Evolutionary conservation across 2,113 vertebrate species (phyloP), one percentile per base, ranked within the genome.

Genomic region (Miniopterus natalensis): DNA sequence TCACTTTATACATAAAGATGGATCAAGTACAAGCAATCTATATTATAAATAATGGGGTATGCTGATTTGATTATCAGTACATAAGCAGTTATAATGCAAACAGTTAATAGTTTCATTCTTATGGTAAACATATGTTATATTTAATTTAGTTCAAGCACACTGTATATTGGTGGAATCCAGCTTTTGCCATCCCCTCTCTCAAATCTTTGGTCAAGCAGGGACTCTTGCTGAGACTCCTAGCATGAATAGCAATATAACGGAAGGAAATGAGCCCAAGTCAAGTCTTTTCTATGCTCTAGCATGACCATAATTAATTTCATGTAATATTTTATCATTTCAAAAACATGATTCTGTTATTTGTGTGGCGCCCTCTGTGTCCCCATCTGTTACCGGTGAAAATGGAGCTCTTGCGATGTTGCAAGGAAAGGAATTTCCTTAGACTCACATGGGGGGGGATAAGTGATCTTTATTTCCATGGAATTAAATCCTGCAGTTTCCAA

Each of bases 241-340:
- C 31, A 65, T 61, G 9, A 70, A 36, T 36, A 36, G 4, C 6
- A 57, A 47, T 77, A 29, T 20, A 83, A 4, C 11, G 15, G 45
- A 36, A 77, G 5, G 40, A 92, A 80, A 87, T 65, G 4, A 59
- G 3, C 5, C 31, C 6, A 51, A 63, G 8, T 86, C 29, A 36
- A 71, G 23, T 51, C 29, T 86, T 59, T 27, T 36, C 0, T 57
- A 81, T 90, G 6, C 47, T 65, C 3, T 36, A 80, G n/a, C 15
- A 66, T 2, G 57, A 73, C 14, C 31, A 36, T 91, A 93, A 71
- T 47, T 75, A 49, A 89, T 73, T 97, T 45, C 5, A 14, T 77
- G 2, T 75, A 84, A 66, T 68, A 36, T 77, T 57, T n/a, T 81
- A 73, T 40, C 2, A 74, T 84, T 91, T 94, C 2, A 59, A 79